These are phyloP conservation scores for Sebastes nivosus DNA, from an alignment of 2,797 vertebrate genomes.

Conservation along the genomic window DNA sequence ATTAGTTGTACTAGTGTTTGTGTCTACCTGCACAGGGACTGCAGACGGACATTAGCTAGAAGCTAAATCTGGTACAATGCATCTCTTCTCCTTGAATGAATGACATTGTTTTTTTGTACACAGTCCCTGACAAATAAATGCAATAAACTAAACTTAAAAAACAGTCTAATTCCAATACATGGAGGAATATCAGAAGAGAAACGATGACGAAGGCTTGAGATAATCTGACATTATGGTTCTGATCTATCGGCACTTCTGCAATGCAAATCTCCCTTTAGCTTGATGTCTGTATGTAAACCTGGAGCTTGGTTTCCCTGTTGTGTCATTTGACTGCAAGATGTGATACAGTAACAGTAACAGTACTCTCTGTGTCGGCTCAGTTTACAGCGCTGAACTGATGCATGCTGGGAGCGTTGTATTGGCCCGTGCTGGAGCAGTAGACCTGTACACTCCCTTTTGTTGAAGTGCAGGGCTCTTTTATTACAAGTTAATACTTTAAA, in stretches of 20 bases:
- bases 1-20: not conserved
- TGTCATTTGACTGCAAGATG: slow-evolving; percentile 63
- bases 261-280: slow-evolving; percentile 47
- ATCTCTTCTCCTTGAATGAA: not conserved
- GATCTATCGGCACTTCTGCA: not conserved
- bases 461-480: not conserved
- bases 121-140: no score
- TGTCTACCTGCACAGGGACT: not conserved
- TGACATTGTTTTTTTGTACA: not conserved
- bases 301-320: slow-evolving; percentile 25
- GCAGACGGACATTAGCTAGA: not conserved
- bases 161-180: not conserved
- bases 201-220: not conserved
- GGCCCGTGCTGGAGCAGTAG: not conserved
- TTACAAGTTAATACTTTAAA: not conserved
- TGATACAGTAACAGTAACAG: slow-evolving; percentile 43
- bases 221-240: not conserved
- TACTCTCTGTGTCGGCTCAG: slow-evolving; percentile 8
- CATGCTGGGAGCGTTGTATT: slow-evolving; percentile 9
- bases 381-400: slow-evolving; percentile 3
- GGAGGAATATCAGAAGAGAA: not conserved
- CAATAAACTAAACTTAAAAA: no score
- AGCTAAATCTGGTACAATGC: not conserved
- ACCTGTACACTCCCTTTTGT: not conserved
- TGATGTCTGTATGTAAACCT: slow-evolving; percentile 47